Percentiles rank a stretch among this genome's conserved stretches.
Evolutionary conservation across 2,888 invertebrate species (phyloP).

Genomic region (Uropetala carovei): DNA sequence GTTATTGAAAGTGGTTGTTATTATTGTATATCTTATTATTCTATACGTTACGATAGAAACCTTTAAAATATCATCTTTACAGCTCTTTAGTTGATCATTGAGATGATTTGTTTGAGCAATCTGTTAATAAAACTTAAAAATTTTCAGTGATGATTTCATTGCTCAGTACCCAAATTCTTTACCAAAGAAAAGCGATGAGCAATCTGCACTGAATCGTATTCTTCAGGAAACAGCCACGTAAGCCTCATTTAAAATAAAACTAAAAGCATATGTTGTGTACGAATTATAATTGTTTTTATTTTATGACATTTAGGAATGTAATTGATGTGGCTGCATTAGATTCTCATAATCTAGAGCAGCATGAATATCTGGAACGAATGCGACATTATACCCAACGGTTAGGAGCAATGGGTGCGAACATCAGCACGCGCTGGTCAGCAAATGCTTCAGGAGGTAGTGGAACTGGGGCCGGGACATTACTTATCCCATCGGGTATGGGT

Average conservation of each 20-base stretch:
- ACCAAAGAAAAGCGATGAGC: conserved; percentile 91
- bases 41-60: too few relatives aligned
- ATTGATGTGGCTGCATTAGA: conserved; percentile 96
- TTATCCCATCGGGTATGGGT: conserved; percentile 40
- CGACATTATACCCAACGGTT: conserved; percentile 82
- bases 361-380: conserved; percentile 90
- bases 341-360: conserved; percentile 90
- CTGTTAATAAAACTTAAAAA: not conserved
- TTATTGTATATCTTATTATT: not conserved
- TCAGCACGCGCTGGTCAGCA: conserved; percentile 39
- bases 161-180: conserved; percentile 80
- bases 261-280: not conserved
- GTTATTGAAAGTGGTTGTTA: conserved; percentile 3
- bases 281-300: not conserved
- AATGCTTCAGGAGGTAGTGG: conserved; percentile 38
- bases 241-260: conserved; percentile 72
- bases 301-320: conserved; percentile 82
- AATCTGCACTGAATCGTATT: conserved; percentile 92
- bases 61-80: too few relatives aligned
- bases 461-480: conserved; percentile 17
- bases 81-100: too few relatives aligned
- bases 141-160: conserved; percentile 81
- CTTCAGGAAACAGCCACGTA: conserved; percentile 94
- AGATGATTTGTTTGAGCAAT: too few relatives aligned
- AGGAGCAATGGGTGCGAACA: conserved; percentile 72